Percentiles rank a stretch among this genome's conserved stretches.
These are phyloP conservation scores for Trimorus sp. DNA, from an alignment of 2,888 invertebrate genomes.

Conservation along the genomic window DNA sequence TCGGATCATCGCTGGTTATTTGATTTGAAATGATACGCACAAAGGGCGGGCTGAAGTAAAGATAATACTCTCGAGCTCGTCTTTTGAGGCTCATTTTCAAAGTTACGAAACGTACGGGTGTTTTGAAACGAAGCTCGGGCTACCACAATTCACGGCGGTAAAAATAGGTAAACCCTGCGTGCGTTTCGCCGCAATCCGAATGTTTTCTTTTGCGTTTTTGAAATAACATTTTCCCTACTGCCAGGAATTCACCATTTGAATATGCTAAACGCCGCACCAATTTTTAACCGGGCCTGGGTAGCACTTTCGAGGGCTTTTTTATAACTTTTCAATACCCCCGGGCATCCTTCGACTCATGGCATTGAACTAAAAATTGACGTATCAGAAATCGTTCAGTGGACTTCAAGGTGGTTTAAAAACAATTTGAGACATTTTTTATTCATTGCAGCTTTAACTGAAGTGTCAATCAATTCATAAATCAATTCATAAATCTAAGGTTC, in stretches of 20 bases:
- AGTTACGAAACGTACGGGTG: slow-evolving; percentile 62
- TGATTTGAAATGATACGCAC: slow-evolving; percentile 32
- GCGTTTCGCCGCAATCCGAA: slow-evolving; percentile 53
- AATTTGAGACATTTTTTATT: no score
- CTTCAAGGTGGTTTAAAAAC: no score
- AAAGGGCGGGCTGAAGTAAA: slow-evolving; percentile 34
- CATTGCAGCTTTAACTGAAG: no score
- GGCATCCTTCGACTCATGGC: no score
- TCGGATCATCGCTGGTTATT: slow-evolving; percentile 11
- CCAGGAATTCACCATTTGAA: slow-evolving; percentile 51
- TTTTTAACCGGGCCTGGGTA: no score
- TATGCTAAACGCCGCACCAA: slow-evolving; percentile 29
- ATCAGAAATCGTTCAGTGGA: no score
- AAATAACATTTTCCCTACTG: slow-evolving; percentile 61
- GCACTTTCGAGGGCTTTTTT: no score
- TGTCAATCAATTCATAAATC: no score
- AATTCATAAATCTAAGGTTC: no score
- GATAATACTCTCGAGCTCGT: slow-evolving; percentile 47
- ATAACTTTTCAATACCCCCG: no score
- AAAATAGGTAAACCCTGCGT: slow-evolving; percentile 58
- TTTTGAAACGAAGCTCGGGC: slow-evolving; percentile 62
- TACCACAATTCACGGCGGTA: slow-evolving; percentile 50
- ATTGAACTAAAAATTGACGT: no score
- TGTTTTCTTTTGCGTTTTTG: slow-evolving; percentile 65
- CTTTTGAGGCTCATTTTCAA: slow-evolving; percentile 56